Base-by-base conservation (phyloP, 2,888 invertebrate genomes). In the Sinelater perroti region DNA sequence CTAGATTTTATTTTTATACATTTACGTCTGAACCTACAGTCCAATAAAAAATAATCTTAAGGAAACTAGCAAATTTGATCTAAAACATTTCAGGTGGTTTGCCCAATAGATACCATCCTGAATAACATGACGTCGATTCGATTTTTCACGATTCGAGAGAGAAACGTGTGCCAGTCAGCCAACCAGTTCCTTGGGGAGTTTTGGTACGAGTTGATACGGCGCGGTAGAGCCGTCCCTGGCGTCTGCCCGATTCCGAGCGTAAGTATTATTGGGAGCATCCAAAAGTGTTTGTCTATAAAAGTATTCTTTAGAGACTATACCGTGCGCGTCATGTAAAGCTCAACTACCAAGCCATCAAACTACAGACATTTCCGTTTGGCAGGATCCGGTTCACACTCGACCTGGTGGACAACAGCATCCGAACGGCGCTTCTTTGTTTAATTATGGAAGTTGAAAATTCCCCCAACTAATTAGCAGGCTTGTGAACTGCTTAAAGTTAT, bases 101-200 rank as follows among this genome's bases (percentile, higher is more conserved):
- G n/a, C n/a, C n/a, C n/a, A n/a, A n/a, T n/a, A n/a, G n/a, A n/a
- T n/a, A n/a, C 33, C 2, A 11, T 31, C 2, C 7, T 6, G 6
- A 14, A 6, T 33, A 16, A 16, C 6, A 33, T 16, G 7, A 33
- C 14, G 7, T 1, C 4, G 2, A 2, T 18, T 3, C 18, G 18
- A 36, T n/a, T 40, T 6, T 40, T 40, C 8, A 44, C 14, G 3
- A 28, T 44, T 5, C 7, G 11, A n/a, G 44, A 44, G 17, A 26
- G n/a, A 10, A 13, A 26, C 10, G 8, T 13, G 13, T 47, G 47
- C n/a, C 20, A 18, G 11, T 18, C 47, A 8, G 8, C 16, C n/a
- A 10, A 47, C n/a, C 31, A 47, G 14, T 47, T 21, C 17, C n/a
- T 47, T 13, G 21, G 47, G 1, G 33, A 47, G 21, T 47, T 47